Evolutionary conservation across 1,140 invertebrate genomes (phyloP).

Genomic region (Neotoxoptera formosana): DNA sequence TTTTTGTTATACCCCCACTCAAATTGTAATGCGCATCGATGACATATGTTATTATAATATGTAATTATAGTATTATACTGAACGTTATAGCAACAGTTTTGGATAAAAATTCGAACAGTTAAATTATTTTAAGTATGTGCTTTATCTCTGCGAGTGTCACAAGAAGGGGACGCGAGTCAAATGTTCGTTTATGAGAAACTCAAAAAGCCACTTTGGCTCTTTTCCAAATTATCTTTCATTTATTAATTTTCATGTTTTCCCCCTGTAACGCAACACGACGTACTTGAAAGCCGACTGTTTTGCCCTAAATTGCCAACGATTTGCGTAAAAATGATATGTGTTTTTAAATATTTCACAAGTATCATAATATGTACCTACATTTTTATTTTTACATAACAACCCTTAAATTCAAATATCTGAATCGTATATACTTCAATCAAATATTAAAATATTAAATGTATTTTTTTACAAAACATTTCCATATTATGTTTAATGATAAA

Average conservation of each 20-base stretch:
- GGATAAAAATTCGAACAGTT: background rate
- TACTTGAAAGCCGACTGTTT: background rate
- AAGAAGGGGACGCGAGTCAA: background rate
- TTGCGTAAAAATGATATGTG: background rate
- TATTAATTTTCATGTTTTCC: background rate
- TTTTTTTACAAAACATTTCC: background rate
- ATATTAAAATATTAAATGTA: conserved; percentile 3
- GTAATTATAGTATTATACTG: background rate
- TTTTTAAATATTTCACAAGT: background rate
- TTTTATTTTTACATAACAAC: background rate
- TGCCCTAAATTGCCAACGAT: background rate
- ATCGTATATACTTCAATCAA: background rate
- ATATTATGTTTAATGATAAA: background rate
- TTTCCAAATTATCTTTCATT: conserved; percentile 18
- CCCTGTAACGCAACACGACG: background rate
- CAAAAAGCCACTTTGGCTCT: conserved; percentile 12
- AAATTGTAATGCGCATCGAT: background rate
- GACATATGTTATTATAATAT: background rate
- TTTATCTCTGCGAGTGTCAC: background rate
- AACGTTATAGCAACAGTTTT: background rate
- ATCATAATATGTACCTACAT: background rate
- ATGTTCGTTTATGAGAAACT: background rate
- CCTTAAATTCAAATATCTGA: background rate
- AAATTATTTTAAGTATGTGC: background rate
- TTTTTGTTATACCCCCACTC: background rate